Conservation (phyloP, 2,888 invertebrate genomes). For the Chrysolina americana region DNA sequence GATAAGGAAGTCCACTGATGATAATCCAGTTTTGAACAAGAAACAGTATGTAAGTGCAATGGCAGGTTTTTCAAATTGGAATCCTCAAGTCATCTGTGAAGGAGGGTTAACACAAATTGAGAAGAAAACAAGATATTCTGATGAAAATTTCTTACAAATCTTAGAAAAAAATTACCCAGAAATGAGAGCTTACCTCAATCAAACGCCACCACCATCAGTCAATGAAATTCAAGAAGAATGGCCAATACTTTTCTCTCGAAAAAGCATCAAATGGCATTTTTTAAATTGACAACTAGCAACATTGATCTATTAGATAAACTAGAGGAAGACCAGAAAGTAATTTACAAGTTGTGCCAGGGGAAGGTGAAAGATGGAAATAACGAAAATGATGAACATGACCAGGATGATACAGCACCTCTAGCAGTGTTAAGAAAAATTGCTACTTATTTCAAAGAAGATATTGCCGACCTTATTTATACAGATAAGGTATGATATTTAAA, state of each 20-base stretch:
- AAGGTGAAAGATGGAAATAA: no score
- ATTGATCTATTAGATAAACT: no score
- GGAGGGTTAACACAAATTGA: not conserved
- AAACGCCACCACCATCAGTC: not conserved
- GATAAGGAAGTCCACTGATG: no score
- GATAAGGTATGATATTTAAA: no score
- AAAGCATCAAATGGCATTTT: constrained; percentile 1
- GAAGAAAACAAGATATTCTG: not conserved
- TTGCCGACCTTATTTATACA: no score
- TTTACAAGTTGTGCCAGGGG: no score
- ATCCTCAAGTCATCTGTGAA: not conserved
- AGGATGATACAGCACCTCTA: no score
- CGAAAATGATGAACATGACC: no score
- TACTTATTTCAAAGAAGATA: no score
- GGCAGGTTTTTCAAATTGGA: not conserved
- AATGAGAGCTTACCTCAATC: not conserved
- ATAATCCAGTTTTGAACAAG: not conserved
- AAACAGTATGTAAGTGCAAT: not conserved
- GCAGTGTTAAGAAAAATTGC: no score
- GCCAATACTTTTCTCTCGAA: not conserved
- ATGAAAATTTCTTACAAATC: constrained; percentile 5
- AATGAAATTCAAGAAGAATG: not conserved
- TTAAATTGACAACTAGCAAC: no score
- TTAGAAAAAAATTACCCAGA: not conserved
- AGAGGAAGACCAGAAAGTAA: no score